Conservation (phyloP, 2,888 invertebrate genomes). For the Orchestes rusci region DNA sequence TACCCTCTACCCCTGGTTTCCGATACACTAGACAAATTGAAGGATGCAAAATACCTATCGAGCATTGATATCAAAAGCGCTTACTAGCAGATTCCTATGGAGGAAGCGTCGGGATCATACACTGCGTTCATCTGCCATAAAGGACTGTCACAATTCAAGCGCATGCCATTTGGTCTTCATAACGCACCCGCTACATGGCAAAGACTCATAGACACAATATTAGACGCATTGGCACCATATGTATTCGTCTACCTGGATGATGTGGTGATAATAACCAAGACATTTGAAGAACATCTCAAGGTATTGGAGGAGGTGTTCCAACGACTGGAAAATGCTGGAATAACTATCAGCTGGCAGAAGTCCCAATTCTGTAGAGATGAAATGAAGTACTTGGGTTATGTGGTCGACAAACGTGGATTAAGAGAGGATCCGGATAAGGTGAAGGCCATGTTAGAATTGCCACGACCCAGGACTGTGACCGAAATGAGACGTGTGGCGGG, state of each 20-base stretch:
- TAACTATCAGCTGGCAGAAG: too few species aligned
- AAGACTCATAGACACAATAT: not conserved
- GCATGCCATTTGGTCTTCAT: slow-evolving; percentile 19
- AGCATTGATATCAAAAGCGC: slow-evolving; percentile 33
- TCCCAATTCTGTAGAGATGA: too few species aligned
- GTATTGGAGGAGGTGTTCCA: too few species aligned
- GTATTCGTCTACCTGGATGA: not conserved
- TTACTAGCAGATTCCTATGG: slow-evolving; percentile 31
- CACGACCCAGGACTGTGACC: slow-evolving; percentile 11
- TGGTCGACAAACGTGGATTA: too few species aligned
- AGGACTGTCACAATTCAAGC: slow-evolving; percentile 16
- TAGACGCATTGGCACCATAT: not conserved
- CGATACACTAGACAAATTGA: not conserved
- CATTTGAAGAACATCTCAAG: too few species aligned
- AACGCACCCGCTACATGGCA: not conserved
- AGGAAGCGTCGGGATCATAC: slow-evolving; percentile 8
- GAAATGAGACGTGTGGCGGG: slow-evolving; percentile 18
- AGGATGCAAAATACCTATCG: slow-evolving; percentile 30
- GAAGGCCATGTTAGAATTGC: slow-evolving; percentile 17
- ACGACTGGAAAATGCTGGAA: too few species aligned
- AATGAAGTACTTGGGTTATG: too few species aligned
- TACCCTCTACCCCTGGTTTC: not conserved
- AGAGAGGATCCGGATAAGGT: slow-evolving; percentile 17
- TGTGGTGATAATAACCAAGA: too few species aligned
- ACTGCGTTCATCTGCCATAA: slow-evolving; percentile 15